Evolutionary conservation across 2,113 vertebrate genomes (phyloP).

Genomic region (Pygoscelis adeliae): DNA sequence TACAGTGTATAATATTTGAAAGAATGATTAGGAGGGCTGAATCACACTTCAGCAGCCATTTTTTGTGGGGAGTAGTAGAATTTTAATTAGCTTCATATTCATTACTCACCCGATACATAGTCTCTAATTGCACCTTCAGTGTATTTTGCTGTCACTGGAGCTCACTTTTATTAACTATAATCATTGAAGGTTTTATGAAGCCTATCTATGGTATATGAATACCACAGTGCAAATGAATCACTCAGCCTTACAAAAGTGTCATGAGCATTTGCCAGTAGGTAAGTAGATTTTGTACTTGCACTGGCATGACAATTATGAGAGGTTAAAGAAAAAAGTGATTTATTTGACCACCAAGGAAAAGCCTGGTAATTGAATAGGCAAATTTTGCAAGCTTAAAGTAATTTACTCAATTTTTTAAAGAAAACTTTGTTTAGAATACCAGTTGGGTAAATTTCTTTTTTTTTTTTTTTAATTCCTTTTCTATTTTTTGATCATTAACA

Average conservation of each 20-base stretch:
- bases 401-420: neutral
- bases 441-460: neutral
- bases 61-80: slow-evolving; percentile 61
- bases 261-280: neutral
- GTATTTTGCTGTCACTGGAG: slow-evolving; percentile 67
- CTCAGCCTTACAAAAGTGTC: slow-evolving; percentile 37
- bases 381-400: neutral
- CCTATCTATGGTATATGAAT: slow-evolving; percentile 60
- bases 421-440: neutral
- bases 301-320: neutral
- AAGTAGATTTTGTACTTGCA: slow-evolving; percentile 29
- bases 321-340: neutral
- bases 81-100: slow-evolving; percentile 74
- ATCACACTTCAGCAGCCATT: slow-evolving; percentile 44
- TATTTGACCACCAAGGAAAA: neutral
- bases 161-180: slow-evolving; percentile 69
- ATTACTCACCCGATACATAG: slow-evolving; percentile 63
- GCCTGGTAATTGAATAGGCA: neutral
- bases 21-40: slow-evolving; percentile 26
- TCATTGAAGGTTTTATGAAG: slow-evolving; percentile 75
- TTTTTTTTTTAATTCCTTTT: neutral
- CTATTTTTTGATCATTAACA: neutral
- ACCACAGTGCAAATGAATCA: slow-evolving; percentile 65
- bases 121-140: slow-evolving; percentile 61
- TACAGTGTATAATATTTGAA: slow-evolving; percentile 46